A percentile compares a stretch with the other conserved stretches of the same genome.
Conservation (phyloP, 1,140 invertebrate genomes). For the Luehdorfia chinensis region DNA sequence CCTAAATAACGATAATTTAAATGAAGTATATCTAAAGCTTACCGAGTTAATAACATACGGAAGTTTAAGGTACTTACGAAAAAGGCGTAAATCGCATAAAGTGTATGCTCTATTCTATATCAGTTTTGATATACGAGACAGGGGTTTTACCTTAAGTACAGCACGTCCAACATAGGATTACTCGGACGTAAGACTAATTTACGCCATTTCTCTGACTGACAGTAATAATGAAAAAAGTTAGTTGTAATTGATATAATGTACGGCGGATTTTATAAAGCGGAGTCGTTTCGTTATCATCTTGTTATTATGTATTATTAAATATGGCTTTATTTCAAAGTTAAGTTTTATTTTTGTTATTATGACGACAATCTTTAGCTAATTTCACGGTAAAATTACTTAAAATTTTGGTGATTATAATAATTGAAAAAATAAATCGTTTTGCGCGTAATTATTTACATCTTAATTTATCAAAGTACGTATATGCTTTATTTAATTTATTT, state of each 20-base stretch:
- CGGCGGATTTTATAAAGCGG: neutral
- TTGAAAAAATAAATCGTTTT: too few species aligned
- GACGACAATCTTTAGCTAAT: too few species aligned
- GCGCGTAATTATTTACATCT: too few species aligned
- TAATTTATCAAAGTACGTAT: too few species aligned
- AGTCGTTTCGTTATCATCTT: neutral
- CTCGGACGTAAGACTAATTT: conserved; percentile 25
- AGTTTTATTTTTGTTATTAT: too few species aligned
- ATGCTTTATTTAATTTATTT: too few species aligned
- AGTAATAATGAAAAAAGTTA: conserved; percentile 26
- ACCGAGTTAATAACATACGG: neutral
- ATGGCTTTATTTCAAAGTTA: neutral
- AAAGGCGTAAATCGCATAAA: neutral
- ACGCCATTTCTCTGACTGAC: conserved; percentile 31
- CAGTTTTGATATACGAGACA: conserved; percentile 2
- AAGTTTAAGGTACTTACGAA: too few species aligned
- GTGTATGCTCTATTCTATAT: neutral
- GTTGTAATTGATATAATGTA: conserved; percentile 10
- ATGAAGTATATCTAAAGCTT: neutral
- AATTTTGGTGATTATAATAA: conserved; percentile 20
- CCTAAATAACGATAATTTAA: neutral
- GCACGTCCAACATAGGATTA: conserved; percentile 17
- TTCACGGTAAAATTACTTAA: too few species aligned
- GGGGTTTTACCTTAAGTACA: neutral
- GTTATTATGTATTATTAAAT: neutral